Conservation (phyloP, 2,113 vertebrate genomes). For the Craseonycteris thonglongyai region DNA sequence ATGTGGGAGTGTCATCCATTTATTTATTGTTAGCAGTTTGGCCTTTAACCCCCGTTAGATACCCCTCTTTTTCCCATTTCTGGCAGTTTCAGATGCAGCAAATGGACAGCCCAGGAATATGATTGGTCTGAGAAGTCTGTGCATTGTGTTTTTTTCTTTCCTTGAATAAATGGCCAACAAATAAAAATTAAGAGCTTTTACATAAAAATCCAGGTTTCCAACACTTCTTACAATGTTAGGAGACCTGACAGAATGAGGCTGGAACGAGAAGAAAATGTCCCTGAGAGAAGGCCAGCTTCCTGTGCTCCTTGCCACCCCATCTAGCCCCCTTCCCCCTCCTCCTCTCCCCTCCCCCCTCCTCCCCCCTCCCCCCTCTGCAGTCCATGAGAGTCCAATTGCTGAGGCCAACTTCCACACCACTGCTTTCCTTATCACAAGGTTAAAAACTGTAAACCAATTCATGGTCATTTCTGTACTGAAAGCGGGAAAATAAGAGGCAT, state of each 20-base stretch:
- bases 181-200: not conserved
- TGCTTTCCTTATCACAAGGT: not conserved
- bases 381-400: not conserved
- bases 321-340: too few species aligned
- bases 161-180: not conserved
- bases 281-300: not conserved
- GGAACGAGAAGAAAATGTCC: not conserved
- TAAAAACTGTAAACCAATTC: not conserved
- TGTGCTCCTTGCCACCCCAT: rapidly evolving
- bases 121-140: not conserved
- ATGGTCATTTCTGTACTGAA: not conserved
- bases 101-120: not conserved
- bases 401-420: not conserved
- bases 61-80: not conserved
- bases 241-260: not conserved
- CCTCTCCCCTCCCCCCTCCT: too few species aligned
- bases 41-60: not conserved
- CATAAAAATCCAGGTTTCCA: not conserved
- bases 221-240: not conserved
- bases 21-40: not conserved
- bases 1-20: not conserved
- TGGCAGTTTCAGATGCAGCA: not conserved
- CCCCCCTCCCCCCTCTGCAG: too few species aligned
- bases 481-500: not conserved
- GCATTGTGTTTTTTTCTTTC: not conserved